Percentiles rank a stretch among this genome's conserved stretches.
phyloP scores from a whole-genome alignment of 2,113 vertebrate species.

The Gyps fulvus region DNA sequence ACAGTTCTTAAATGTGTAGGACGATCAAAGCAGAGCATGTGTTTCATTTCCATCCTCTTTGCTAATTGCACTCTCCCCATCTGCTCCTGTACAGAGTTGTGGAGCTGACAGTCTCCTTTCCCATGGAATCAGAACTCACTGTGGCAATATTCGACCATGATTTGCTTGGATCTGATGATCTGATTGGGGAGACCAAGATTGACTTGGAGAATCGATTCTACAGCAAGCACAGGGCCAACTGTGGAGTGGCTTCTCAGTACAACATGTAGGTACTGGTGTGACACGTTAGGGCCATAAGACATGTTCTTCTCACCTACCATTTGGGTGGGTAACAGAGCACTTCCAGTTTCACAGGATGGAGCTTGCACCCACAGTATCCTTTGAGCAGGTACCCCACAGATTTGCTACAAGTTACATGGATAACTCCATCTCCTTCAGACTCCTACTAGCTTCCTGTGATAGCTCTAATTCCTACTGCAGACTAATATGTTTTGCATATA shows the following conservation, averaged over 20 bases:
- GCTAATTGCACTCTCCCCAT: neutral
- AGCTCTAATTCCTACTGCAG: neutral
- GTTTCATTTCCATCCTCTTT: neutral
- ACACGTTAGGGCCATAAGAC: rapidly evolving
- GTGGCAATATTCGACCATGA: conserved; percentile 88
- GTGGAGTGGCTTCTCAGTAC: conserved; percentile 85
- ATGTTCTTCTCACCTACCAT: neutral
- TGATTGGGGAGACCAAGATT: conserved; percentile 87
- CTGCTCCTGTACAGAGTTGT: conserved; percentile 78
- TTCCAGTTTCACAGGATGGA: neutral
- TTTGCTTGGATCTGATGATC: conserved; percentile 87
- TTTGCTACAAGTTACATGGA: neutral
- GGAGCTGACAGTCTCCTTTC: conserved; percentile 88
- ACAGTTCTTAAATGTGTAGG: neutral
- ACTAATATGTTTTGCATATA: neutral
- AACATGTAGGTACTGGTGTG: conserved; percentile 76
- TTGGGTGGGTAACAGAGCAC: neutral
- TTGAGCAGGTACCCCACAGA: neutral
- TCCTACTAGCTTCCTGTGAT: neutral
- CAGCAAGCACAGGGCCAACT: conserved; percentile 86
- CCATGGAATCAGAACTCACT: conserved; percentile 84
- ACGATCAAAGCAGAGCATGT: neutral
- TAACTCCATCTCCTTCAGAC: neutral
- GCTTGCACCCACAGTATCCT: neutral
- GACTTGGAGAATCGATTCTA: conserved; percentile 95